phyloP scores from a whole-genome alignment of 2,113 vertebrate genomes.

The Capreolus pygargus region DNA sequence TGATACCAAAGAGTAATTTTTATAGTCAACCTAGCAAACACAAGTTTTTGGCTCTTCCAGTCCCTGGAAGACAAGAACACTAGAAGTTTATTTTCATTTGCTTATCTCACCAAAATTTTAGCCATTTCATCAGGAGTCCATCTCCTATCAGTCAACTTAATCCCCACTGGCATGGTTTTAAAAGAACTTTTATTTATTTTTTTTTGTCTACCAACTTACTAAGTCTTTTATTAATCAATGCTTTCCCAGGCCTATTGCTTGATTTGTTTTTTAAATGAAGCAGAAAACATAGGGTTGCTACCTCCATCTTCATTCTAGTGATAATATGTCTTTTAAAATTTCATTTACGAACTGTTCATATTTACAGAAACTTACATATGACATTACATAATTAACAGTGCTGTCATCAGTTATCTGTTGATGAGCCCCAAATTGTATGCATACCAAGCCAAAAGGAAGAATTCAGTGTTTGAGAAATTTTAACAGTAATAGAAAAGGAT shows the following conservation, averaged over 20 bases:
- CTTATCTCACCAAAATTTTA: not conserved
- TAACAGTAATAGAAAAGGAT: constrained; percentile 49
- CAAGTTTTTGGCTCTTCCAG: not conserved
- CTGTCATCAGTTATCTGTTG: constrained; percentile 65
- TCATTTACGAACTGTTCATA: constrained; percentile 65
- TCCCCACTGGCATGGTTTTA: not conserved
- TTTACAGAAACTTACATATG: constrained; percentile 47
- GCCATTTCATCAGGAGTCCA: not conserved
- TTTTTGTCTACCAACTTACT: not conserved
- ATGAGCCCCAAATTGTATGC: constrained; percentile 55
- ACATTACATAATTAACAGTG: constrained; percentile 71
- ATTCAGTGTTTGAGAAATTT: constrained; percentile 56
- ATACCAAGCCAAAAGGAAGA: constrained; percentile 21
- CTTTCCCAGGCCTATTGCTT: not conserved
- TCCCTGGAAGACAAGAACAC: not conserved
- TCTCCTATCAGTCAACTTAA: not conserved
- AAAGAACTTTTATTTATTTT: not conserved
- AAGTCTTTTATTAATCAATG: not conserved
- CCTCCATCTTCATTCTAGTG: not conserved
- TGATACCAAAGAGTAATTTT: not conserved
- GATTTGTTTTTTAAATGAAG: not conserved
- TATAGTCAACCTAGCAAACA: not conserved
- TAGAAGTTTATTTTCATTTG: not conserved
- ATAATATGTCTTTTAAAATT: constrained; percentile 61
- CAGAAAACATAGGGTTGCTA: not conserved